Base-by-base conservation (phyloP, 1,140 invertebrate species). In the Semibalanus balanoides region DNA sequence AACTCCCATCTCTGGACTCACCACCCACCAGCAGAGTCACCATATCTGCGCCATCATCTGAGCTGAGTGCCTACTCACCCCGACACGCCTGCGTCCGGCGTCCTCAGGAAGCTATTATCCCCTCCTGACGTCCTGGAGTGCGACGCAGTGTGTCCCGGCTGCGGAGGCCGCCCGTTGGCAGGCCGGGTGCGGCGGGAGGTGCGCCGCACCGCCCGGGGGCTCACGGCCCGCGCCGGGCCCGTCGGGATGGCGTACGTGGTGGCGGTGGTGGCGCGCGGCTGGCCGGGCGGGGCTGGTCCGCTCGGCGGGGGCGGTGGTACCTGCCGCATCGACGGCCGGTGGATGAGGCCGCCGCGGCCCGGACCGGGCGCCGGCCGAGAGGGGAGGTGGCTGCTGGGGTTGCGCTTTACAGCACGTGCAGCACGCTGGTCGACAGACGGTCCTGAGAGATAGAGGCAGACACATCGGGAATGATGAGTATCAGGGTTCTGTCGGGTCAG, bases 261-360 rank as follows among this genome's bases (percentile, higher is more conserved):
- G 17, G 35, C n/a, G 72, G 31, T 69, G 5, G 28, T n/a, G 70
- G 85, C 81, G 17, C 77, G 78, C 5, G 86, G 84, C 74, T 87
- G 85, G 78, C 86, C 85, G 0, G 84, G 83, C 30, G 86, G 86
- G 3, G 86, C 84, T 28, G 86, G 86, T n/a, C 85, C 85, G 0
- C 83, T 82, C 0, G 86, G 86, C 27, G 86, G 86, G 9, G 86
- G 86, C 31, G 86, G 86, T 70, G 86, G 7, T 19, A 25, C 51
- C 51, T 64, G 51, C 11, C 51, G 76, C 43, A 76, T 64, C 7
- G 72, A 76, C 31, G 74, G 75, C 30, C 76, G 30, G 69, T 77
- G 73, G 11, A 25, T 64, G 0, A 75, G 27, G 11, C 29, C 31
- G 29, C 19, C 22, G 19, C 74, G 40, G 72, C 51, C 51, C 51